Evolutionary conservation across 2,113 vertebrate genomes (phyloP), one percentile per base, ranked within the genome.

Genomic region (Siniperca knerii): DNA sequence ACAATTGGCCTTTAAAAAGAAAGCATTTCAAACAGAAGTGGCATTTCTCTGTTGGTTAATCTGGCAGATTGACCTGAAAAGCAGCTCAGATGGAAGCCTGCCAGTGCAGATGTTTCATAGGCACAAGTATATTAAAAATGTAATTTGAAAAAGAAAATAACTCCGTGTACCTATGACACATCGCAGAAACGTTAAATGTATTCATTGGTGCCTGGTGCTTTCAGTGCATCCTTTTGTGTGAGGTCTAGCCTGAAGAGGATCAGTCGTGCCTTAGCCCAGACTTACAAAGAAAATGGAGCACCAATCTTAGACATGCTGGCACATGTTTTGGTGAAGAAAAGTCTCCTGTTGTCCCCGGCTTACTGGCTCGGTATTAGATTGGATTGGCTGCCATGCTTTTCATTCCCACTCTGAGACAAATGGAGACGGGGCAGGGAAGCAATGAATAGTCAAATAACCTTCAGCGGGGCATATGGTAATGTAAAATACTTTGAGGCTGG

Each of bases 171-270:
- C 35, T 68, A 71, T 58, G 46, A 76, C 77, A 91, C 62, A 87
- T 73, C 37, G 50, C 75, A 42, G 42, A 78, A 23, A 84, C 64
- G 74, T 74, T 80, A 54, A 25, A 55, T 79, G 85, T 67, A 83
- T 82, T 92, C 76, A 84, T 71, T n/a, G 2, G 33, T 11, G 18
- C 42, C 68, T 44, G 75, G 48, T 78, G 81, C 80, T 89, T 76
- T 88, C 70, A 80, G 50, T 6, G 54, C n/a, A 16, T 92, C 76
- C 85, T 77, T 91, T 90, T 87, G 90, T 91, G 83, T 86, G 84
- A 85, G 89, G 83, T 92, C 85, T 84, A 57, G 82, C 23, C 35
- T 91, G 78, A 88, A 89, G 76, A 85, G 79, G 85, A 89, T 91
- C 91, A 92, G 87, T 87, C 85, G 87, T 80, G 90, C 82, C 79